Evolutionary conservation across 1,140 invertebrate genomes (phyloP), one percentile per base, ranked within the genome.

Genomic region (Octopus bimaculoides): DNA sequence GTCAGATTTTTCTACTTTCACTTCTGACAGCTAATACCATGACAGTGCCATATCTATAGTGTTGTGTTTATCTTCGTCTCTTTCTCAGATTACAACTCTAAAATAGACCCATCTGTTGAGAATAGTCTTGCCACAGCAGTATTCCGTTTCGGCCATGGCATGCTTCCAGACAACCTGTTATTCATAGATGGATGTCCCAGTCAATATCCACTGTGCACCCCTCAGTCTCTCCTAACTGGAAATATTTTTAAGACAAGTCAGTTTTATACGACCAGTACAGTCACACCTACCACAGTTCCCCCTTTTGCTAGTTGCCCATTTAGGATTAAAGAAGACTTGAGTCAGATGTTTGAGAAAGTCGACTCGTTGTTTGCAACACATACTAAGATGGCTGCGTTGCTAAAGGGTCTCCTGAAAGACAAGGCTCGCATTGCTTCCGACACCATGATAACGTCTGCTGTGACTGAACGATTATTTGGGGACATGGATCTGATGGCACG

Each of bases 121-220:
- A 94, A 94, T 86, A 92, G 92, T 77, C 94, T 94, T 86, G 91
- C 92, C 5, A 90, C 93, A 5, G 93, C 93, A 56, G 93, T 92
- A 14, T 92, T 91, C 84, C 85, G 92, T 78, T 91, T 92, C 85
- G 93, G 93, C 12, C 93, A 93, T 85, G 96, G 95, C 0, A 89
- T 93, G 80, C 91, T 93, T 81, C 14, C 54, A 8, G 55, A 99
- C 95, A 12, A 10, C 5, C 12, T 77, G 12, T 77, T 61, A 41
- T 41, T 77, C 17, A 10, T 61, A n/a, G 54, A 4, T n/a, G 10
- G 54, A 5, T 77, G 55, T n/a, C 66, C 66, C 17, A 71, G 66
- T 17, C 17, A 14, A 6, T 5, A 6, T 17, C 26, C 66, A 6
- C 17, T n/a, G 7, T 71, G 66, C 66, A 71, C 17, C 6, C 66